Conservation (phyloP, 2,797 vertebrate genomes). For the Ceryle rudis region DNA sequence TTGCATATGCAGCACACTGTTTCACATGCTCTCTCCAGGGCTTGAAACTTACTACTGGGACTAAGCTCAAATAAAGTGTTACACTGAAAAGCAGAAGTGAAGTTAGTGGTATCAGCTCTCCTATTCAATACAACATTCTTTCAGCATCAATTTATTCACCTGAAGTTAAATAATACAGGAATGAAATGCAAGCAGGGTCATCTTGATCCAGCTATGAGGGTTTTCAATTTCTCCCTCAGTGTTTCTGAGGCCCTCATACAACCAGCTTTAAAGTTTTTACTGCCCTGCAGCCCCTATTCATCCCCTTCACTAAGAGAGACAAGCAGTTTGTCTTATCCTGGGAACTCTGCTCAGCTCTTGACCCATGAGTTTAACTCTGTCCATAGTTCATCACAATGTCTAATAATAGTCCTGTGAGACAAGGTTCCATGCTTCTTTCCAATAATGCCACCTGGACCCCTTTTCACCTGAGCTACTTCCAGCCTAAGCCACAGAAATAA, state of each 20-base stretch:
- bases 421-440: not conserved
- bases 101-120: not conserved
- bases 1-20: not conserved
- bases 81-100: not conserved
- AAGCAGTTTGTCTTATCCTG: not conserved
- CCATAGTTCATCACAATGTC: not conserved
- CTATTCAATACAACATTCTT: not conserved
- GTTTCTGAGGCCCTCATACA: not conserved
- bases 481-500: not conserved
- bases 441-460: not conserved
- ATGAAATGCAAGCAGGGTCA: not conserved
- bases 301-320: fast-evolving
- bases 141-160: not conserved
- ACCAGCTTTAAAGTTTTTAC: not conserved
- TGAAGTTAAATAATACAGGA: not conserved
- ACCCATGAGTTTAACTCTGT: not conserved
- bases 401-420: not conserved
- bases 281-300: not conserved
- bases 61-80: not conserved
- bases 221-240: not conserved
- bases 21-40: not conserved
- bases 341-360: not conserved
- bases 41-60: not conserved
- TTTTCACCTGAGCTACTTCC: not conserved
- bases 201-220: not conserved